These are phyloP conservation scores for Lepidocyrtoides sp. DNA, from an alignment of 2,888 invertebrate genomes.

Conservation along the genomic window DNA sequence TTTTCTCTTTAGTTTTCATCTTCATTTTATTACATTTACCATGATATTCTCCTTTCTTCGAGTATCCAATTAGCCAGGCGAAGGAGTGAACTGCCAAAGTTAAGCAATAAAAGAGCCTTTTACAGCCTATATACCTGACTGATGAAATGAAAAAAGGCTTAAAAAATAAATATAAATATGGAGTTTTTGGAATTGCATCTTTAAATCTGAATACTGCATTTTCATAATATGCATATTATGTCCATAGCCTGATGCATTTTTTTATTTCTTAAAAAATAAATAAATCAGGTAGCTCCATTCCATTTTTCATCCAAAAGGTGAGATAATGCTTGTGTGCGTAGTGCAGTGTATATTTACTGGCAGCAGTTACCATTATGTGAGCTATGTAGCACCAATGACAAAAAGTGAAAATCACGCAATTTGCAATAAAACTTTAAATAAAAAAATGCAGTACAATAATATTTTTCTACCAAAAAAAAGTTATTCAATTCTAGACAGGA, in stretches of 20 bases:
- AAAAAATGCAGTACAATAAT: not conserved
- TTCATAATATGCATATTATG: not conserved
- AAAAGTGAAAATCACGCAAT: not conserved
- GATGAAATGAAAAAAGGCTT: too few species aligned
- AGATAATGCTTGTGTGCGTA: not conserved
- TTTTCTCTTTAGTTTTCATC: not conserved
- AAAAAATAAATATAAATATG: not conserved
- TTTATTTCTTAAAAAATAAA: too few species aligned
- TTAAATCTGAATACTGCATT: not conserved
- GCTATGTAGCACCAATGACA: not conserved
- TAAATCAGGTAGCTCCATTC: not conserved
- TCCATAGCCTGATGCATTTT: too few species aligned
- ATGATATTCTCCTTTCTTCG: not conserved
- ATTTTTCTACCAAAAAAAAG: not conserved
- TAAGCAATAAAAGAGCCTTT: not conserved
- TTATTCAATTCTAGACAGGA: not conserved
- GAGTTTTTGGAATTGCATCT: conserved; percentile 1
- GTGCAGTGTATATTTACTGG: not conserved
- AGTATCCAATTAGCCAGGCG: not conserved
- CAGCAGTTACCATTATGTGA: not conserved
- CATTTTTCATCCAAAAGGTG: not conserved
- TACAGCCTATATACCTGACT: not conserved
- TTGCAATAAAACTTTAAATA: conserved; percentile 17
- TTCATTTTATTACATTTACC: not conserved
- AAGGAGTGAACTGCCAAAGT: not conserved